phyloP scores from a whole-genome alignment of 2,113 vertebrate genomes.

The Onychostruthus taczanowskii region DNA sequence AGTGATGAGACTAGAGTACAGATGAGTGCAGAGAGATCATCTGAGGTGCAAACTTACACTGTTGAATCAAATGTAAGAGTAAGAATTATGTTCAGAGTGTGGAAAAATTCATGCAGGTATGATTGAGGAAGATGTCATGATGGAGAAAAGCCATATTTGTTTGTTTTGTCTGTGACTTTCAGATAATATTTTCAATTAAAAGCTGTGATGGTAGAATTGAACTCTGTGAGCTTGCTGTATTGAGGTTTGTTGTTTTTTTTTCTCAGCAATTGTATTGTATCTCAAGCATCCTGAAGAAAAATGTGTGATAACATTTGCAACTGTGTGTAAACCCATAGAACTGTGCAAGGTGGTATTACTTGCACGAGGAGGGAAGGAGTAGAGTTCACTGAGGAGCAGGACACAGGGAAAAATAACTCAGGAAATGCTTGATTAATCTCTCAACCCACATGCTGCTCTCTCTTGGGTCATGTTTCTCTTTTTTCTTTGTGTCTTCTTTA shows the following conservation, averaged over 20 bases:
- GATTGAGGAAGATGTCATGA: neutral
- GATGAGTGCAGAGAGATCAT: neutral
- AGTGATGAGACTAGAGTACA: neutral
- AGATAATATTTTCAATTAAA: neutral
- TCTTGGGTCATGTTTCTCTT: neutral
- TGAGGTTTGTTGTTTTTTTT: neutral
- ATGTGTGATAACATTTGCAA: neutral
- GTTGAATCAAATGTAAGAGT: neutral
- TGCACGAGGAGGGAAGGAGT: neutral
- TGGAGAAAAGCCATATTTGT: neutral
- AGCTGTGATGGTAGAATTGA: neutral
- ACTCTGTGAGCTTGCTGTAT: neutral
- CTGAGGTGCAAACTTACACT: neutral
- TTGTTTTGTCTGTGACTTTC: neutral
- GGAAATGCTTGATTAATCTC: slow-evolving; percentile 13
- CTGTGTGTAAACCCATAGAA: neutral
- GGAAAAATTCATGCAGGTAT: neutral
- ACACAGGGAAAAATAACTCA: neutral
- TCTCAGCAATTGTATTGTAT: neutral
- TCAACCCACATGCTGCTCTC: neutral
- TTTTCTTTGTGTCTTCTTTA: neutral
- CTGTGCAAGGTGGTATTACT: neutral
- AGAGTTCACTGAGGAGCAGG: neutral
- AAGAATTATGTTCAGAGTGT: neutral
- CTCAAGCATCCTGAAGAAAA: neutral